Base-by-base conservation (phyloP, 2,113 vertebrate genomes). In the Prinia subflava region DNA sequence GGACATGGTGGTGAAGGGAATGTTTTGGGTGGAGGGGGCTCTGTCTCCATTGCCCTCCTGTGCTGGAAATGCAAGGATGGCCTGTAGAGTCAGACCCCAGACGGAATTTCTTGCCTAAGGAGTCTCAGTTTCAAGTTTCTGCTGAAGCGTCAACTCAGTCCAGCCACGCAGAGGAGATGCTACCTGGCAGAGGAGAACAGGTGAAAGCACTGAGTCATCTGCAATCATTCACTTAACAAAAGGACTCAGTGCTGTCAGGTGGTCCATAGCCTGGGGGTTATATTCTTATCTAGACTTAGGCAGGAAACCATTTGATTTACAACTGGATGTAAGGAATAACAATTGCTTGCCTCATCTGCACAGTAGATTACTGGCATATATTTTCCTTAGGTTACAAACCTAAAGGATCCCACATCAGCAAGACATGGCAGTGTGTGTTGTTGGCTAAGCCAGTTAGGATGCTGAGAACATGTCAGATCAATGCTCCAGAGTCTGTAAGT, bases 261-360 rank as follows among this genome's bases (percentile, higher is more conserved):
- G 70, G 67, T 84, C 69, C 76, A 20, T 68, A 81, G 88, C 92
- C 88, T 60, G 15, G 20, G 83, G 92, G 37, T 41, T 93, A 31
- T 88, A 85, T 17, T 73, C 85, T 95, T 96, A 94, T 93, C 90
- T 87, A 78, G 64, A 56, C 23, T 80, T 37, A 70, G 71, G 79
- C 92, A 94, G 88, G 75, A 94, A 95, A 80, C 78, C 2, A 1
- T 73, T 47, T 86, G 88, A 89, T 95, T 96, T 97, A 90, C 90
- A 94, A 21, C 73, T 86, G 83, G 73, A 46, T 69, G 68, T 81
- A 89, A 90, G 83, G 64, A 96, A 89, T 21, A 55, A 60, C 0
- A 35, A 78, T 59, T n/a, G 53, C n/a, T 47, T 56, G 53, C 79
- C 85, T 90, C 77, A 90, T 74, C 71, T 77, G 52, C 33, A 21